Evolutionary conservation across 2,888 invertebrate genomes (phyloP), one percentile per base, ranked within the genome.

Genomic region (Pogonocherus hispidulus): DNA sequence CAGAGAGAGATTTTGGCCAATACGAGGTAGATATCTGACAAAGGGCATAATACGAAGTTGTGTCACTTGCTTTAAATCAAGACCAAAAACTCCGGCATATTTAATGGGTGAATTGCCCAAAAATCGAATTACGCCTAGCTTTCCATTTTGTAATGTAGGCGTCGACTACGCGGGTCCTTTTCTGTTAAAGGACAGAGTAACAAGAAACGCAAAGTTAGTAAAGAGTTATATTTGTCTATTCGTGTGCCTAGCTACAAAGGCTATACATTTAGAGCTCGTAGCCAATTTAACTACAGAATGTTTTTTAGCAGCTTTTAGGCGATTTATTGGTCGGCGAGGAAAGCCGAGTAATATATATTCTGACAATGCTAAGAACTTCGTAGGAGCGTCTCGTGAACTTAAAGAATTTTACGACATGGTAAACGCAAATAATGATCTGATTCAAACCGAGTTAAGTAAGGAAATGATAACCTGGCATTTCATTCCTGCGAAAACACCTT

Each of bases 81-180:
- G 72, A 16, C 75, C 74, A 8, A 54, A 35, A 27, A 18, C 55
- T 44, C 5, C 32, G 2, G 41, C 70, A 51, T 67, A 71, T 27
- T 18, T 70, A 19, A 77, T 73, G 73, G 76, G 74, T 41, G 59
- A 76, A 37, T 68, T 76, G 46, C 69, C 72, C 2, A 9, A 19
- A 22, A 9, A 23, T n/a, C 41, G 74, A 18, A 41, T 75, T n/a
- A 55, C 41, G 11, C 64, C 56, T n/a, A 52, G 37, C 4, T 32
- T 32, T 18, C 73, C 74, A 0, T 78, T 78, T 68, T 44, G 14
- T 1, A 63, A 54, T n/a, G 49, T 57, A 6, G 76, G 71, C 3
- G 63, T 76, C 8, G 76, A 78, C 55, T 78, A 71, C 54, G 69
- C 66, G 8, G 76, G 76, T n/a, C 75, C 75, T n/a, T 67, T 75